Evolutionary conservation across 2,888 invertebrate species (phyloP).

Genomic region (Pteria penguin): DNA sequence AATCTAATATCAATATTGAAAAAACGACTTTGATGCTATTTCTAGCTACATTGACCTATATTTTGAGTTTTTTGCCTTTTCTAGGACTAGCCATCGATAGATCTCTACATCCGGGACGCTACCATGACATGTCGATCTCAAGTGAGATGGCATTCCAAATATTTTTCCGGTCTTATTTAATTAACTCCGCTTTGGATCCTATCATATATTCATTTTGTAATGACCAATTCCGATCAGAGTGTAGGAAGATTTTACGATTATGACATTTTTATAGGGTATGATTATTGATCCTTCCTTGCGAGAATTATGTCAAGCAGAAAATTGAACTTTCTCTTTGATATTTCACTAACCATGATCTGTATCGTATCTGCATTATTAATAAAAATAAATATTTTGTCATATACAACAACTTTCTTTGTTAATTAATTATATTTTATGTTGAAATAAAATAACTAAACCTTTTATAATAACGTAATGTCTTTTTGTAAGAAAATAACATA

Average conservation of each 20-base stretch:
- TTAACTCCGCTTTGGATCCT: slow-evolving; percentile 69
- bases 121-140: slow-evolving; percentile 40
- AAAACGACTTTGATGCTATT: slow-evolving; percentile 68
- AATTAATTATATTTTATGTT: too few species aligned
- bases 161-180: slow-evolving; percentile 65
- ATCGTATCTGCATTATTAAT: too few species aligned
- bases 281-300: too few species aligned
- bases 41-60: slow-evolving; percentile 63
- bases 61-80: slow-evolving; percentile 70
- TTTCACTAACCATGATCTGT: too few species aligned
- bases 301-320: too few species aligned
- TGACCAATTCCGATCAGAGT: slow-evolving; percentile 54
- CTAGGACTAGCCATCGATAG: slow-evolving; percentile 61
- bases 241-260: not conserved
- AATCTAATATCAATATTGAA: slow-evolving; percentile 38
- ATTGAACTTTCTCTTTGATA: too few species aligned
- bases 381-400: too few species aligned
- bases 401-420: too few species aligned
- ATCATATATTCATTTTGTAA: slow-evolving; percentile 69
- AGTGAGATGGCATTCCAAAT: slow-evolving; percentile 57
- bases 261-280: too few species aligned
- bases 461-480: too few species aligned
- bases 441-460: too few species aligned
- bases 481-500: too few species aligned
- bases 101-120: slow-evolving; percentile 48